Evolutionary conservation across 2,113 vertebrate species (phyloP).

Genomic region (Podarcis raffonei): DNA sequence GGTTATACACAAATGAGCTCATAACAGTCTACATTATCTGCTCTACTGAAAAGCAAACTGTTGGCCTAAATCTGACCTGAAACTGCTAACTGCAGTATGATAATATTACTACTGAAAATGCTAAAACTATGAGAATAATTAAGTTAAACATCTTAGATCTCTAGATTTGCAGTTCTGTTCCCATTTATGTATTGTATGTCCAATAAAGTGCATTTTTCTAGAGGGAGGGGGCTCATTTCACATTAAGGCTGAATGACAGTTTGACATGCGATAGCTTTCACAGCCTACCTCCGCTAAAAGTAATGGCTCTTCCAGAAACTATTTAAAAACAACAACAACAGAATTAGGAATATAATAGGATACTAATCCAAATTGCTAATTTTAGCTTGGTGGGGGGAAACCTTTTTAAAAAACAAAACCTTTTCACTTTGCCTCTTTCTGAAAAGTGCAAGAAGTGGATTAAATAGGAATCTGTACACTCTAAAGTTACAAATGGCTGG

Average conservation of each 20-base stretch:
- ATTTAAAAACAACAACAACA: neutral
- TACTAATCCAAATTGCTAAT: neutral
- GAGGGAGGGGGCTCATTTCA: neutral
- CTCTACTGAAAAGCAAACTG: conserved; percentile 5
- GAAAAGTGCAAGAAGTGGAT: neutral
- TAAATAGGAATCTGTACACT: neutral
- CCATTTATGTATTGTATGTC: neutral
- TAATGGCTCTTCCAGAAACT: neutral
- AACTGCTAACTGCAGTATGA: conserved; percentile 15
- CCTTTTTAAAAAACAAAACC: neutral
- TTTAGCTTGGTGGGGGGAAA: neutral
- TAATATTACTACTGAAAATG: neutral
- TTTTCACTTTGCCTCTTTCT: neutral
- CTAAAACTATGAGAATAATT: neutral
- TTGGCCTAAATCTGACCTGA: conserved; percentile 7
- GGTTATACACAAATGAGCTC: too few species aligned
- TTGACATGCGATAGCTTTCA: conserved; percentile 30
- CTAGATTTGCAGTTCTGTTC: neutral
- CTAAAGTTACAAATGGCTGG: neutral
- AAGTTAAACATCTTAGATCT: conserved; percentile 8
- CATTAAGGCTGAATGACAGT: conserved; percentile 7
- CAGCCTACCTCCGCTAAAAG: neutral
- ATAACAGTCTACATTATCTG: neutral
- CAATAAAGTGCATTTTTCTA: conserved; percentile 3
- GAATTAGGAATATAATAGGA: neutral